These are phyloP conservation scores for Sarcoramphus papa DNA, from an alignment of 2,797 vertebrate species.

Conservation along the genomic window DNA sequence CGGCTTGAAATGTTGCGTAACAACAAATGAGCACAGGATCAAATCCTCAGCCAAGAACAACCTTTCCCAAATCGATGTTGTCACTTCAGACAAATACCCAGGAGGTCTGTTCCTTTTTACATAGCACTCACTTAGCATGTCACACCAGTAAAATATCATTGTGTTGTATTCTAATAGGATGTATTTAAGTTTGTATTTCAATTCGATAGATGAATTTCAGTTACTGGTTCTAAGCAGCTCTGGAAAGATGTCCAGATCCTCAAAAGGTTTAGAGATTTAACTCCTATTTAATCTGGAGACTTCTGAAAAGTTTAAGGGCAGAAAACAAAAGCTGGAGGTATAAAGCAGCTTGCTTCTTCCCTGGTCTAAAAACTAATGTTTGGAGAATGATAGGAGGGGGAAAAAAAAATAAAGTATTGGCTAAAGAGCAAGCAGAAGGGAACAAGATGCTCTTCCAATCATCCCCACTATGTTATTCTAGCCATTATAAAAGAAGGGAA, in stretches of 20 bases:
- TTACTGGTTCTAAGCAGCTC: not conserved
- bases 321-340: not conserved
- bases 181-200: not conserved
- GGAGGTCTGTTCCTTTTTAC: not conserved
- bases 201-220: not conserved
- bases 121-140: not conserved
- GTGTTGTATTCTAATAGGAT: not conserved
- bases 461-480: not conserved
- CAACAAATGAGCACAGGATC: not conserved
- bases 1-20: accelerated
- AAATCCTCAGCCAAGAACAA: not conserved
- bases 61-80: not conserved
- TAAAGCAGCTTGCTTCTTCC: not conserved
- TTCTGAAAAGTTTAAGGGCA: not conserved
- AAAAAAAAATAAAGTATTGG: not conserved
- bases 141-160: not conserved
- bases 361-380: not conserved
- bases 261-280: not conserved
- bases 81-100: not conserved
- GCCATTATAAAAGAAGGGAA: not conserved
- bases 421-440: not conserved
- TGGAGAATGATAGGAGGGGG: not conserved
- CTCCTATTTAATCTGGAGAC: not conserved
- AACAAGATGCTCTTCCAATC: not conserved
- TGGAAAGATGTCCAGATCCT: not conserved